phyloP scores from a whole-genome alignment of 2,113 vertebrate species.

The Mesocricetus auratus region DNA sequence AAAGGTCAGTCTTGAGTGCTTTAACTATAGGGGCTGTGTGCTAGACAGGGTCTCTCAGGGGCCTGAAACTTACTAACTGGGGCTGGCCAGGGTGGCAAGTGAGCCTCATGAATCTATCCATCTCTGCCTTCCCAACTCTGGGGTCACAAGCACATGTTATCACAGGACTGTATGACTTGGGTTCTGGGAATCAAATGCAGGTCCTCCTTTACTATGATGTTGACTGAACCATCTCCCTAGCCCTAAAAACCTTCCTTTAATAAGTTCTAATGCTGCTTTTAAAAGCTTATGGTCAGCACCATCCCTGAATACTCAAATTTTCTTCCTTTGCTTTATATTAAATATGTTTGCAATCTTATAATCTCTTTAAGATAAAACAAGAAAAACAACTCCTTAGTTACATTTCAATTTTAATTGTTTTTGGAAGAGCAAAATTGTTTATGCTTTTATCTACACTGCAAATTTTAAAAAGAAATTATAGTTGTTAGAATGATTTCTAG shows the following conservation, averaged over 20 bases:
- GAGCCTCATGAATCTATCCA: no score
- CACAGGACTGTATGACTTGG: neutral
- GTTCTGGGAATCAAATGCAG: neutral
- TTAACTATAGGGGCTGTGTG: neutral
- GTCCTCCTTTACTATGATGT: no score
- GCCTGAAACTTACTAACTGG: no score
- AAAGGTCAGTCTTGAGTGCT: neutral
- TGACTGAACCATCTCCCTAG: neutral
- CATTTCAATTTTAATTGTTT: constrained; percentile 38
- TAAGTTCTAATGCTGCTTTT: neutral
- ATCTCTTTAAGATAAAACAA: constrained; percentile 4
- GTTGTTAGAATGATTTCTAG: neutral
- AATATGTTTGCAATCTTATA: neutral
- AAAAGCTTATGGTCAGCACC: neutral
- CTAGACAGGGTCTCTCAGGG: neutral
- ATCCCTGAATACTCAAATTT: neutral
- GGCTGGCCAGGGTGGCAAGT: no score
- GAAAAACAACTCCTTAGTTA: neutral
- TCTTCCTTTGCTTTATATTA: constrained; percentile 21
- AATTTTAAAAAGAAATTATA: constrained; percentile 1
- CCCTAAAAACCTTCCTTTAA: neutral
- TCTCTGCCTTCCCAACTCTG: neutral
- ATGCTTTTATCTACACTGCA: neutral
- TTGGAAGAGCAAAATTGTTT: neutral
- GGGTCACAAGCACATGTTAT: neutral